Conservation (phyloP, 2,113 vertebrate species). For the Anhinga anhinga region DNA sequence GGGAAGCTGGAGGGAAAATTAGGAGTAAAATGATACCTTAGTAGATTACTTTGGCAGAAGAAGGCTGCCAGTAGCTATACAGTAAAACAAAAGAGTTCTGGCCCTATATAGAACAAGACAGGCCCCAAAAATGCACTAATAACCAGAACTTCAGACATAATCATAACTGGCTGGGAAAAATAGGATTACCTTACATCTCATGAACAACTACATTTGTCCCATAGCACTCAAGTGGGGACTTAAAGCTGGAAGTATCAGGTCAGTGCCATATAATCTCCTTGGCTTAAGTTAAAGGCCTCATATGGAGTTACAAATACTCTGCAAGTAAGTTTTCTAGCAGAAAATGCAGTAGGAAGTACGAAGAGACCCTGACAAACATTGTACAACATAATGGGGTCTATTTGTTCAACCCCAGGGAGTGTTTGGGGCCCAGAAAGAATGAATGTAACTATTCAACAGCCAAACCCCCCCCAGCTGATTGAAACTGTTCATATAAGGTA, state of each 20-base stretch:
- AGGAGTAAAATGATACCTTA: constrained; percentile 52
- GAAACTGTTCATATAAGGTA: not conserved
- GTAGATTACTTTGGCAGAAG: constrained; percentile 46
- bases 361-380: not conserved
- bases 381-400: not conserved
- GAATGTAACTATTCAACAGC: not conserved
- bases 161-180: constrained; percentile 54
- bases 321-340: not conserved
- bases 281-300: not conserved
- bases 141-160: constrained; percentile 30
- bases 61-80: constrained; percentile 9
- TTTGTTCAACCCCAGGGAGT: not conserved
- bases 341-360: not conserved
- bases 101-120: constrained; percentile 40
- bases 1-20: constrained; percentile 33
- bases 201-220: constrained; percentile 22
- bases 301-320: not conserved
- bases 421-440: not conserved
- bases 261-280: not conserved
- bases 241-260: not conserved
- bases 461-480: not conserved
- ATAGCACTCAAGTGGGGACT: not conserved
- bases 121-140: constrained; percentile 38
- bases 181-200: constrained; percentile 20
- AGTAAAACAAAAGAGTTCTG: constrained; percentile 43